Conservation (phyloP, 2,113 vertebrate species). For the Gobius niger region DNA sequence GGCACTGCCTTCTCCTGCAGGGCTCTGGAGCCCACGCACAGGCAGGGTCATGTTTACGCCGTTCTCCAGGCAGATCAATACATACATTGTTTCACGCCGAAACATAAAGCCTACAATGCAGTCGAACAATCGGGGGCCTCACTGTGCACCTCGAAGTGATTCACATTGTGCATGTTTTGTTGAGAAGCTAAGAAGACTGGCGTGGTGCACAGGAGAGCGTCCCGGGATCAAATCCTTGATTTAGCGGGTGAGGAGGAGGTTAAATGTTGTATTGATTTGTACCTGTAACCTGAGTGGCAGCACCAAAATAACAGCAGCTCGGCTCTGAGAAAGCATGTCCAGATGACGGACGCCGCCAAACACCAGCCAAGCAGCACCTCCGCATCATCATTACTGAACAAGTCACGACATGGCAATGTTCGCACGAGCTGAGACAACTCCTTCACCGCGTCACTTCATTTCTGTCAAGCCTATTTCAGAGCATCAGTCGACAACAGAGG, state of each 20-base stretch:
- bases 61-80: constrained; percentile 16
- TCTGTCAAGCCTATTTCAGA: constrained; percentile 43
- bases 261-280: constrained; percentile 68
- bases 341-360: constrained; percentile 30
- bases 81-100: neutral
- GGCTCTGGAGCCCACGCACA: constrained; percentile 31
- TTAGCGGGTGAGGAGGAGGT: constrained; percentile 52
- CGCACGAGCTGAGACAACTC: constrained; percentile 26
- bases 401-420: constrained; percentile 12
- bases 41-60: constrained; percentile 29
- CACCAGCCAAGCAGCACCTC: constrained; percentile 12
- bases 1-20: constrained; percentile 35
- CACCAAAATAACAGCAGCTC: constrained; percentile 55
- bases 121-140: neutral
- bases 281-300: constrained; percentile 65
- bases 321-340: constrained; percentile 36
- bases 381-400: constrained; percentile 7
- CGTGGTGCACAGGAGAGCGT: constrained; percentile 23
- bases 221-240: constrained; percentile 43
- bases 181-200: constrained; percentile 1
- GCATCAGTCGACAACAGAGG: constrained; percentile 47
- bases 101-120: neutral
- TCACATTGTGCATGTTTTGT: constrained; percentile 22
- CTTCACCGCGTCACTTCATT: constrained; percentile 46
- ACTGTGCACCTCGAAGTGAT: constrained; percentile 16